phyloP scores from a whole-genome alignment of 2,888 invertebrate genomes.

The Cheilosia soror region DNA sequence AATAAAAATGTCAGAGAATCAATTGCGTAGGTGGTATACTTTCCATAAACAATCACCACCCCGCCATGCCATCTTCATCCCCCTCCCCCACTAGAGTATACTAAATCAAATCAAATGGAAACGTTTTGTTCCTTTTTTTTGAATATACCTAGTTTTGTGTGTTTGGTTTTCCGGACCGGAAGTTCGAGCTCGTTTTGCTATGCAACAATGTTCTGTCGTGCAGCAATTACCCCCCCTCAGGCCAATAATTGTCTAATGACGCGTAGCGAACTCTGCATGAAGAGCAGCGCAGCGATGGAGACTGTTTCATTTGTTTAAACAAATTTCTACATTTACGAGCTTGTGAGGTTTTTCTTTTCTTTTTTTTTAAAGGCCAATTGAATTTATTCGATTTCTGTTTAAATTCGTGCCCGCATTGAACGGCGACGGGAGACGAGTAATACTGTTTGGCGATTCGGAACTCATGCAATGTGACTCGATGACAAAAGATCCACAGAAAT shows the following conservation, averaged over 20 bases:
- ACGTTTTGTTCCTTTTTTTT: background rate
- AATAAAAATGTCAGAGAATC: constrained; percentile 48
- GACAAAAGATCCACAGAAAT: constrained; percentile 38
- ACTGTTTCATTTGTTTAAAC: constrained; percentile 56
- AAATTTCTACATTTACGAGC: constrained; percentile 21
- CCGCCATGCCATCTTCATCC: background rate
- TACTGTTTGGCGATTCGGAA: constrained; percentile 2
- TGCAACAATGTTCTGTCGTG: constrained; percentile 37
- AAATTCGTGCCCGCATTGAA: background rate
- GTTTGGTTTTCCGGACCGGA: constrained; percentile 38
- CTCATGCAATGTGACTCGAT: constrained; percentile 33
- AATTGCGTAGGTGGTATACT: constrained; percentile 39
- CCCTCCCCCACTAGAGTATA: background rate
- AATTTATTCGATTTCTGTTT: constrained; percentile 30
- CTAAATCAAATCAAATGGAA: constrained; percentile 40
- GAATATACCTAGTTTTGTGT: background rate
- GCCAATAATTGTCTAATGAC: constrained; percentile 61
- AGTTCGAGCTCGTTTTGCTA: constrained; percentile 40
- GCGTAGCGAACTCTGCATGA: constrained; percentile 35
- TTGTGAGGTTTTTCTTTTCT: background rate
- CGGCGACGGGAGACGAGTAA: background rate
- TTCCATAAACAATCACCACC: background rate
- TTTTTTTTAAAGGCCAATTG: constrained; percentile 33
- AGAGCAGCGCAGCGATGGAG: background rate
- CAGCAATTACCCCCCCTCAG: constrained; percentile 29